Evolutionary conservation across 1,140 invertebrate species (phyloP).

Genomic region (Neotoxoptera formosana): DNA sequence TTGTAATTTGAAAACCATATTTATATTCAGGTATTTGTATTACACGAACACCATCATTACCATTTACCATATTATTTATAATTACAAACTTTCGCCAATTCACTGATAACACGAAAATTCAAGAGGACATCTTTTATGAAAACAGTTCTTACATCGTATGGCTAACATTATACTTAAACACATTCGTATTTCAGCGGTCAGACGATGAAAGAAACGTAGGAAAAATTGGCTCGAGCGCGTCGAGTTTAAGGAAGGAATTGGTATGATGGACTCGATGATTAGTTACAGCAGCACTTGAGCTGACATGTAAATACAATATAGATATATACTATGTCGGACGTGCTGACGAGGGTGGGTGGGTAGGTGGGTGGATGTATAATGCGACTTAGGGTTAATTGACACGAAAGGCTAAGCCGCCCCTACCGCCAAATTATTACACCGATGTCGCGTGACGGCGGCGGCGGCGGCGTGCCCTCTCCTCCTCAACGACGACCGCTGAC

Average conservation of each 20-base stretch:
- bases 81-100: background rate
- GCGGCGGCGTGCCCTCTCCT: background rate
- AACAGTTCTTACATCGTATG: background rate
- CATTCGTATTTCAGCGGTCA: background rate
- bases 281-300: background rate
- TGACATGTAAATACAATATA: background rate
- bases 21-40: background rate
- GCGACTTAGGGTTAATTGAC: slow-evolving; percentile 38
- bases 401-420: slow-evolving; percentile 33
- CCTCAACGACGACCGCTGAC: background rate
- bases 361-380: background rate
- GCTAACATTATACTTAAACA: background rate
- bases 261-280: background rate
- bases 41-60: background rate
- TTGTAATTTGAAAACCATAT: slow-evolving; percentile 8
- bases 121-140: background rate
- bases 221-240: background rate
- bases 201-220: background rate
- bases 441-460: slow-evolving; percentile 20
- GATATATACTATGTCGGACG: background rate
- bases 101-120: background rate
- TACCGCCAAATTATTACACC: slow-evolving; percentile 17
- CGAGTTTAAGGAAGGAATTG: background rate
- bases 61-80: background rate
- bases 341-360: background rate